Evolutionary conservation across 2,113 vertebrate genomes (phyloP), one percentile per base, ranked within the genome.

Genomic region (Loxodonta africana): DNA sequence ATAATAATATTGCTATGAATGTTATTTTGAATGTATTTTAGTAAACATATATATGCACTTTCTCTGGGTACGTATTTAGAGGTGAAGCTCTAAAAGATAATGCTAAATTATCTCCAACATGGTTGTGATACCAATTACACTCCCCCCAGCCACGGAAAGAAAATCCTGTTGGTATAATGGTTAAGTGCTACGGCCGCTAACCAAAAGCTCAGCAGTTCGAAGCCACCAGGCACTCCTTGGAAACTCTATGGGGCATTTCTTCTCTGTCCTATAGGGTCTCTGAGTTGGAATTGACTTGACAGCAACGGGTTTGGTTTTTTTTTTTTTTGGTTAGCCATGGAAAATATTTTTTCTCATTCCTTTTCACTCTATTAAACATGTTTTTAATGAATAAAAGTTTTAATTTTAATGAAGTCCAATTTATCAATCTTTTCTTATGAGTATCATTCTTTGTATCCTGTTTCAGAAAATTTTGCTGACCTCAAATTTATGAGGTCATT

Each of bases 81-180:
- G 37, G 23, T 94, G 74, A 74, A 30, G 74, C 23, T 74, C 65
- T 89, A 74, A 77, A 1, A 62, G 53, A 62, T 67, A 57, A 80
- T 44, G 62, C 17, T 57, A 67, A 90, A 83, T 94, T 76, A 90
- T 83, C 83, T 89, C n/a, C 60, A 84, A n/a, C 65, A 44, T 51
- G 15, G 10, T 83, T 89, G n/a, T 74, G 33, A 30, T 78, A 84
- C 26, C 18, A 94, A 53, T 89, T 74, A 83, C 15, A 76, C n/a
- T 65, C 25, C 78, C 44, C 81, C 18, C 44, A 83, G 44, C 28
- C 15, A 46, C 57, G 46, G 28, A 63, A 95, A 77, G 37, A 37
- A 37, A 37, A 37, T 37, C 37, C 37, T 37, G 37, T 37, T 37
- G 37, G 37, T 37, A 37, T 37, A 37, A 37, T 37, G 37, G 37